These are phyloP conservation scores for Drosophila demipolita DNA, from an alignment of 2,888 invertebrate species.

Conservation along the genomic window DNA sequence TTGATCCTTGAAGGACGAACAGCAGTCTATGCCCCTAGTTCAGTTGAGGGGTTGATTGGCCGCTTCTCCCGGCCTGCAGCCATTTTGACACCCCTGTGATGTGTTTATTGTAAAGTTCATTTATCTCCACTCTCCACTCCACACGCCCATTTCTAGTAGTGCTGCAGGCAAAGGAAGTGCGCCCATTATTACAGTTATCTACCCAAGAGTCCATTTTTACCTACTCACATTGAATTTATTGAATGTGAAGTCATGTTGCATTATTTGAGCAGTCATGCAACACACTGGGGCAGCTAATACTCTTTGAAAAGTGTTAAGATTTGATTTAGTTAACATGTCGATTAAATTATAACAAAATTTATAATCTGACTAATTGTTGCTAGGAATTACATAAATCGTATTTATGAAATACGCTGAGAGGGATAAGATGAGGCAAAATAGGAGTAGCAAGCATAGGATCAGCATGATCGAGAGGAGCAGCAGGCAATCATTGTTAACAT, in stretches of 20 bases:
- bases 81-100: conserved; percentile 69
- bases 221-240: background rate
- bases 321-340: background rate
- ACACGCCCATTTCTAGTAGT: conserved; percentile 58
- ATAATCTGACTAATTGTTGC: background rate
- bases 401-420: background rate
- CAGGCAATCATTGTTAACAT: background rate
- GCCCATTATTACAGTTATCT: conserved; percentile 11
- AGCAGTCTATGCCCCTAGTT: background rate
- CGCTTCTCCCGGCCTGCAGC: conserved; percentile 31
- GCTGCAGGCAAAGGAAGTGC: conserved; percentile 35
- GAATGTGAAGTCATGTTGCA: background rate
- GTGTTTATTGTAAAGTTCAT: conserved; percentile 64
- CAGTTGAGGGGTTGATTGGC: conserved; percentile 42
- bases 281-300: background rate
- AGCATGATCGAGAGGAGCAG: background rate
- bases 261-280: background rate
- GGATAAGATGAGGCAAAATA: background rate
- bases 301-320: background rate
- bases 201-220: background rate
- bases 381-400: background rate
- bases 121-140: conserved; percentile 44
- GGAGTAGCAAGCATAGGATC: background rate
- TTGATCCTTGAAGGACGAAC: conserved; percentile 33
- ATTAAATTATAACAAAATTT: background rate